These are phyloP conservation scores for Eulemur rubriventer DNA, from an alignment of 2,797 vertebrate species.

Conservation along the genomic window DNA sequence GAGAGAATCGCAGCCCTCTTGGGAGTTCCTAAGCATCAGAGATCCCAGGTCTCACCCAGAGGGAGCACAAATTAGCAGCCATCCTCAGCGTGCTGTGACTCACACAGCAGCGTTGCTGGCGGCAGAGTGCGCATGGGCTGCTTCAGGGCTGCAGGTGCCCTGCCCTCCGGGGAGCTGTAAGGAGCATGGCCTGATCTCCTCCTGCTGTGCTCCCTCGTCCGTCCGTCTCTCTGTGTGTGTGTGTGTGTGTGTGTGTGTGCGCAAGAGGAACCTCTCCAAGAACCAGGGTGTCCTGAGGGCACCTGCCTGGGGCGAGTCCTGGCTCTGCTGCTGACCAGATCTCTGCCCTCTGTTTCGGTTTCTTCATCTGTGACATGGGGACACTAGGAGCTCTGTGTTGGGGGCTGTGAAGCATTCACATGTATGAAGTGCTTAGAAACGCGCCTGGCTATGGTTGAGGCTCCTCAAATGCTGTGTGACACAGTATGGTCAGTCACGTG, in stretches of 20 bases:
- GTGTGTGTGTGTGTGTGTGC: too few relatives aligned
- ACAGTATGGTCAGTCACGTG: accelerated
- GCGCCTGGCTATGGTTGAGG: too few relatives aligned
- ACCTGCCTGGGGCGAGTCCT: background rate
- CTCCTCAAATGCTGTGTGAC: background rate
- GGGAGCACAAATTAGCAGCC: background rate
- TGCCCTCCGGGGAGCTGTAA: background rate
- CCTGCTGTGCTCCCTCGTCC: background rate
- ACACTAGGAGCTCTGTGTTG: background rate
- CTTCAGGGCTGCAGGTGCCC: background rate
- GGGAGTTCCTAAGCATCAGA: background rate
- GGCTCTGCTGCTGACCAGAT: background rate
- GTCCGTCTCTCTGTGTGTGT: too few relatives aligned
- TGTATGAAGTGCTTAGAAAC: background rate
- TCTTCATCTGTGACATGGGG: background rate
- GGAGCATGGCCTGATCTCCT: background rate
- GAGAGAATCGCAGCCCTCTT: accelerated
- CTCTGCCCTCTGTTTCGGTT: too few relatives aligned
- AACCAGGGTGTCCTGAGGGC: background rate
- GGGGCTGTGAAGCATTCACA: accelerated
- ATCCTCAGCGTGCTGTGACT: background rate
- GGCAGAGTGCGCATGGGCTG: background rate
- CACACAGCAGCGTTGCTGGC: too few relatives aligned
- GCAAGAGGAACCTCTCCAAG: background rate
- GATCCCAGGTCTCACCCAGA: background rate